Percentiles rank a stretch among this genome's conserved stretches.
phyloP scores from a whole-genome alignment of 2,888 invertebrate species.

The Acleris emargana region DNA sequence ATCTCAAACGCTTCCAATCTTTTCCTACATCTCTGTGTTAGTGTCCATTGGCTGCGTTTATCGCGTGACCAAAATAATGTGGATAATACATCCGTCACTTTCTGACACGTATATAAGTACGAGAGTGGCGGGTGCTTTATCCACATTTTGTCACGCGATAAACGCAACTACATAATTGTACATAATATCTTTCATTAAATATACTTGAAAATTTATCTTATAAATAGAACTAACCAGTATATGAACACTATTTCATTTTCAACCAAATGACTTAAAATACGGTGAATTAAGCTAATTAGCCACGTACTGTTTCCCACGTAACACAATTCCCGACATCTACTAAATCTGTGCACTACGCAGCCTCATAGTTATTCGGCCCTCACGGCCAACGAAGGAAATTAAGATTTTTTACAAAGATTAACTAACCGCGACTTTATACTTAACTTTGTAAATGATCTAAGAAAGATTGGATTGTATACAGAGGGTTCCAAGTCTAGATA shows the following conservation, averaged over 20 bases:
- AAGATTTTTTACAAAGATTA: constrained; percentile 34
- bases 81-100: too few relatives aligned
- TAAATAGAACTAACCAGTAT: background rate
- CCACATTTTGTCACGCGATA: too few relatives aligned
- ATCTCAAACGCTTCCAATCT: too few relatives aligned
- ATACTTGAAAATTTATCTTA: too few relatives aligned
- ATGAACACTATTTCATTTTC: background rate
- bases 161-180: too few relatives aligned
- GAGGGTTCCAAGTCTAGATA: background rate
- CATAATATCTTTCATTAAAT: too few relatives aligned
- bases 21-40: too few relatives aligned
- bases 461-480: background rate
- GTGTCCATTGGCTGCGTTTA: too few relatives aligned
- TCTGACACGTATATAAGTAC: too few relatives aligned
- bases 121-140: too few relatives aligned
- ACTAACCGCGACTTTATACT: constrained; percentile 20
- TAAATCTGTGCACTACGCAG: background rate
- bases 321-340: background rate
- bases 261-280: background rate
- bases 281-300: constrained; percentile 7
- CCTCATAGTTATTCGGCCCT: background rate
- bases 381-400: constrained; percentile 33
- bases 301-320: constrained; percentile 15
- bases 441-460: constrained; percentile 13
- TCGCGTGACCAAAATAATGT: too few relatives aligned